Conservation (phyloP, 2,888 invertebrate genomes). For the Spodoptera littoralis region DNA sequence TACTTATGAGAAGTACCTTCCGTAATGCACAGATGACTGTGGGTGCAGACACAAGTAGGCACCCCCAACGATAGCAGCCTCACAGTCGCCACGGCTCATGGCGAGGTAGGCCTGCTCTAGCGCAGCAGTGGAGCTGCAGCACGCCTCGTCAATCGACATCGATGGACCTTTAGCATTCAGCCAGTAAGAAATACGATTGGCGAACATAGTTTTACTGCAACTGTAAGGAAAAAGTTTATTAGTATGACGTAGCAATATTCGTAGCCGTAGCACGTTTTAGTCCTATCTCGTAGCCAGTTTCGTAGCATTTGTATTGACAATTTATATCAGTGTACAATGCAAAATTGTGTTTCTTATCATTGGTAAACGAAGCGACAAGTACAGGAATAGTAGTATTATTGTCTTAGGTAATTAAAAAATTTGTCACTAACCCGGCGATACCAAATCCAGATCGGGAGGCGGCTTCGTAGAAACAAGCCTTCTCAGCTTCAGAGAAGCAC, state of each 20-base stretch:
- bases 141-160: constrained; percentile 66
- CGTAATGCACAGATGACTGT: constrained; percentile 69
- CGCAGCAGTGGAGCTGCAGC: constrained; percentile 72
- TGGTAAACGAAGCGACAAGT: too few species aligned
- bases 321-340: not conserved
- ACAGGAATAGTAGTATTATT: too few species aligned
- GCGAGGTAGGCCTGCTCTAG: constrained; percentile 72
- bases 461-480: constrained; percentile 76
- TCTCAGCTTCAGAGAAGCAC: constrained; percentile 90
- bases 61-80: constrained; percentile 90
- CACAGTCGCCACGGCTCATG: constrained; percentile 70
- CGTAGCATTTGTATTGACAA: not conserved
- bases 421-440: constrained; percentile 68
- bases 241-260: too few species aligned
- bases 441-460: constrained; percentile 62
- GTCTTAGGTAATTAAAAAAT: not conserved
- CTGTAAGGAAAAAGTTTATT: constrained; percentile 37
- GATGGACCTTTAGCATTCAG: constrained; percentile 72
- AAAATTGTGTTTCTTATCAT: too few species aligned
- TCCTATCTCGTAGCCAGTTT: too few species aligned
- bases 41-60: constrained; percentile 89
- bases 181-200: constrained; percentile 73
- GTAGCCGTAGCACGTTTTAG: too few species aligned
- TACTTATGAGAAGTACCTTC: constrained; percentile 60
- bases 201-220: constrained; percentile 67